Evolutionary conservation across 2,113 vertebrate species (phyloP), one percentile per base, ranked within the genome.

Genomic region (Corvus hawaiiensis): DNA sequence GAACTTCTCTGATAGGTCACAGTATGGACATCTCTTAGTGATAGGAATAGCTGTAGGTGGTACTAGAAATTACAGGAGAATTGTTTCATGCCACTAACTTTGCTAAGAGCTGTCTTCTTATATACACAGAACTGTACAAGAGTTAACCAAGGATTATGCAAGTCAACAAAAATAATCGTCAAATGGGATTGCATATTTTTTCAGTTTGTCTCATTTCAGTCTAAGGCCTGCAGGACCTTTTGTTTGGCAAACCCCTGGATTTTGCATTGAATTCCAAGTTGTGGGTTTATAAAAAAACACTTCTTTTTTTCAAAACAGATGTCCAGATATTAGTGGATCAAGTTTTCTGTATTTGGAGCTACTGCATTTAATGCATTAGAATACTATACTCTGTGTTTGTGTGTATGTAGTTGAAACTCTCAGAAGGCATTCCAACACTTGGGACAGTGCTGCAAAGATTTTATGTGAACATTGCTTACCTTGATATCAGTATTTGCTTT

Each of bases 401-500:
- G 4, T 59, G 21, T 64, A 5, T 41, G 11, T 13, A 35, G 69
- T 19, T 80, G 41, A 66, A 73, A 22, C 2, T 84, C 46, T 90
- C 26, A 37, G 37, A 84, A 68, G 12, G 55, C 19, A 6, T 75
- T 84, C 46, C 54, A 85, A 51, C 9, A 32, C 62, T 62, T 41
- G 14, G 19, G 27, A 24, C 4, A 3, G 9, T 55, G 17, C 24
- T 76, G 18, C 32, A 24, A 52, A 24, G 67, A 61, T 32, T 64
- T 92, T 69, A 46, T 74, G 27, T 83, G 61, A 83, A 35, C 4
- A 2, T 62, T 58, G 61, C 30, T 83, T 80, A 33, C 13, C 39
- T 90, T 84, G 27, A 18, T 56, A 88, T 87, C 66, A 41, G 20
- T 62, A 20, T 77, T 71, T 91, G 21, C 39, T 84, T 93, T 91